Conservation (phyloP, 2,113 vertebrate species). For the Struthidea cinerea region DNA sequence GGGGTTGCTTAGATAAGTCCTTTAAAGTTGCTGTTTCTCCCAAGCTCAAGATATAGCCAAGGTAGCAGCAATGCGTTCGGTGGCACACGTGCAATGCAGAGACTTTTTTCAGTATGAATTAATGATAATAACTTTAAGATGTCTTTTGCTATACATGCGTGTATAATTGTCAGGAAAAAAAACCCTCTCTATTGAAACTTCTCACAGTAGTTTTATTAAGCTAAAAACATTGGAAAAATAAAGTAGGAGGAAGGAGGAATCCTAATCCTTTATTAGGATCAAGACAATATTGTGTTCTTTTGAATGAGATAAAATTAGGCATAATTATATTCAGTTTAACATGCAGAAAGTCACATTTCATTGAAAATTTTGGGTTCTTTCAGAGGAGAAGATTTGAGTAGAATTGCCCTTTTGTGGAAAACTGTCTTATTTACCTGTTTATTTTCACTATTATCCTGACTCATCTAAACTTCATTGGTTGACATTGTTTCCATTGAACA, state of each 20-base stretch:
- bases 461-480: neutral
- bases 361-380: neutral
- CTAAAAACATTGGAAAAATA: neutral
- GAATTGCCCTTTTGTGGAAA: neutral
- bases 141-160: neutral
- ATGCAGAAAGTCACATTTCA: neutral
- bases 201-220: neutral
- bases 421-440: neutral
- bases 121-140: neutral
- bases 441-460: neutral
- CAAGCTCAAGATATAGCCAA: neutral
- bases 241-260: too few species aligned
- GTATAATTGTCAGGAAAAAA: neutral
- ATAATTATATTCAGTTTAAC: neutral
- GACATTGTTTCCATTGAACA: neutral
- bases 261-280: neutral
- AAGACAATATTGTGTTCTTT: neutral
- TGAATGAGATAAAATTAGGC: neutral
- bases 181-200: neutral
- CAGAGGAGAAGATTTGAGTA: neutral
- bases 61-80: rapidly evolving
- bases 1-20: neutral
- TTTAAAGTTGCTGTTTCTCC: neutral
- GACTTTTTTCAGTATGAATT: neutral
- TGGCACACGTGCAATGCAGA: neutral